These are phyloP conservation scores for Phylloscopus collybita DNA, from an alignment of 2,797 vertebrate species.

Conservation along the genomic window DNA sequence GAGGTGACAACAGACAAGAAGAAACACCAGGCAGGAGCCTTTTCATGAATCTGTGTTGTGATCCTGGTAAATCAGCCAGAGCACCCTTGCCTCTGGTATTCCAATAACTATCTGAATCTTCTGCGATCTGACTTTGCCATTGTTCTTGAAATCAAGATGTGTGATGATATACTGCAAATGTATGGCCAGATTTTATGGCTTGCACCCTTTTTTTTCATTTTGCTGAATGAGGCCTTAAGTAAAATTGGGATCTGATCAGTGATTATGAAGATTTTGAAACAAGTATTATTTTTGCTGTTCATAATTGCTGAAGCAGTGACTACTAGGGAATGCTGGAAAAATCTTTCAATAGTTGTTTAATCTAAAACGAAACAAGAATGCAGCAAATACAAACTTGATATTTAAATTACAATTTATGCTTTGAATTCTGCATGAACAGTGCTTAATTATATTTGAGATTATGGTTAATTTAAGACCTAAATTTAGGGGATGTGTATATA, in stretches of 20 bases:
- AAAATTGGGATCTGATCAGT: not conserved
- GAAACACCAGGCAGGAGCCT: not conserved
- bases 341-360: not conserved
- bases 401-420: not conserved
- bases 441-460: not conserved
- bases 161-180: not conserved
- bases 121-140: not conserved
- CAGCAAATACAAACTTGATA: not conserved
- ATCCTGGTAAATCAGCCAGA: not conserved
- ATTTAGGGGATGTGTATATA: not conserved
- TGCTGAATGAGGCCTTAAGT: not conserved
- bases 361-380: not conserved
- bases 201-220: not conserved
- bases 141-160: not conserved
- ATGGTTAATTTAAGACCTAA: not conserved
- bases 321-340: not conserved
- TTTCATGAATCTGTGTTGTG: not conserved
- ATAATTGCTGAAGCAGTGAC: not conserved
- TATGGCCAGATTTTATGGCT: not conserved
- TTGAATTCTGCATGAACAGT: not conserved
- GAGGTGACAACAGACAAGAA: not conserved
- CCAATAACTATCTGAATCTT: not conserved
- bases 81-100: not conserved
- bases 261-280: not conserved
- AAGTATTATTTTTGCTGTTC: not conserved